Evolutionary conservation across 2,797 vertebrate genomes (phyloP), one percentile per base, ranked within the genome.

Genomic region (Acipenser oxyrinchus): DNA sequence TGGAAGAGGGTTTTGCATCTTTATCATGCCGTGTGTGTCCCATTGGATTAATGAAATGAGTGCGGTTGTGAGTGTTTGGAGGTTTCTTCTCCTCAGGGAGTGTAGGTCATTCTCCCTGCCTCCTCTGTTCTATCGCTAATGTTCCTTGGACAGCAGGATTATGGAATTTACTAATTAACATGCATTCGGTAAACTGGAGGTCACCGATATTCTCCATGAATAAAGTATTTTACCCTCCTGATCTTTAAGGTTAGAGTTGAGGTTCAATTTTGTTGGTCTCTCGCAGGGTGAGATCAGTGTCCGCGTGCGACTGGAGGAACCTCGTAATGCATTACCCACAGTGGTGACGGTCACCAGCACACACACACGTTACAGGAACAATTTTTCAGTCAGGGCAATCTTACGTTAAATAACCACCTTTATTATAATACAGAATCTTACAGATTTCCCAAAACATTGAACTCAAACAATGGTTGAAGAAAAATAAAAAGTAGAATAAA

Each of bases 231-330:
- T 37, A 58, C 64, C 51, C 7, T 7, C 9, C 51, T 12, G 50
- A 66, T 55, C 63, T 69, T 64, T 65, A 66, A 65, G 68, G 68
- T 69, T 64, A 69, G 48, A 69, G 63, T 66, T 68, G 65, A 71
- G 8, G 58, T 62, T n/a, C 49, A 7, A n/a, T 10, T 11, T 15
- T 49, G 37, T 50, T 55, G n/a, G 62, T 57, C 63, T 49, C 10
- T 49, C 10, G 11, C 23, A 51, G 0, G 48, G 7, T 59, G 11
- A 59, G 62, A 10, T 55, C 66, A 11, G 62, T 13, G 58, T 7
- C 51, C 55, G 11, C 49, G n/a, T 9, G 11, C 12, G 55, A 4
- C 8, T 58, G 11, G 55, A 58, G 12, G 11, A 58, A 2, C 10
- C 55, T 11, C 10, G 7, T 58, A 37, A 4, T 15, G 13, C 10